Base-by-base conservation (phyloP, 1,140 invertebrate species). In the Holcopasites calliopsidis region DNA sequence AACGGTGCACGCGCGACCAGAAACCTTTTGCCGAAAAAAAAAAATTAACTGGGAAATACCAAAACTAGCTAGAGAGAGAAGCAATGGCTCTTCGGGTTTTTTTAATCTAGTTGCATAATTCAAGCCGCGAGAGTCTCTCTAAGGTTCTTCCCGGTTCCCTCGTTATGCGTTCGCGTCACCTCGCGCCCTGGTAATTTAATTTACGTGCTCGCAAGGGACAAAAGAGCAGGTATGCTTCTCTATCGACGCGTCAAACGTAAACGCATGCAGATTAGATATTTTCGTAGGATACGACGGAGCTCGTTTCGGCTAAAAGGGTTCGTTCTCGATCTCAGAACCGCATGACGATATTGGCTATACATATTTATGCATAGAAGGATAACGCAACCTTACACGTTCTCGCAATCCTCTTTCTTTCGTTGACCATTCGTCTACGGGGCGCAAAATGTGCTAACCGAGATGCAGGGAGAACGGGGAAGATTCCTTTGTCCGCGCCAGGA, bases 41-140 rank as follows among this genome's bases (percentile, higher is more conserved):
- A 84, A 90, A 90, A 88, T 89, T 90, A 90, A 90, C 89, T 89
- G 85, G 86, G 88, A 89, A 89, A 89, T 89, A 85, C 83, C 89
- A 74, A 80, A 72, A 33, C 21, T n/a, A n/a, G n/a, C n/a, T n/a
- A n/a, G n/a, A n/a, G n/a, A n/a, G n/a, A n/a, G n/a, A n/a, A n/a
- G n/a, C n/a, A n/a, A n/a, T n/a, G n/a, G n/a, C n/a, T n/a, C n/a
- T n/a, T n/a, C n/a, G n/a, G n/a, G n/a, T n/a, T n/a, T n/a, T n/a
- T n/a, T n/a, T n/a, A n/a, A n/a, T n/a, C n/a, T n/a, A n/a, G n/a
- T n/a, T n/a, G n/a, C n/a, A n/a, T n/a, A n/a, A n/a, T n/a, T n/a
- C n/a, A n/a, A n/a, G n/a, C n/a, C n/a, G n/a, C n/a, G n/a, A n/a
- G n/a, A n/a, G 7, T 8, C 26, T 7, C 7, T 16, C 13, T 28